phyloP scores from a whole-genome alignment of 2,888 invertebrate species.

The Lottia gigantea region DNA sequence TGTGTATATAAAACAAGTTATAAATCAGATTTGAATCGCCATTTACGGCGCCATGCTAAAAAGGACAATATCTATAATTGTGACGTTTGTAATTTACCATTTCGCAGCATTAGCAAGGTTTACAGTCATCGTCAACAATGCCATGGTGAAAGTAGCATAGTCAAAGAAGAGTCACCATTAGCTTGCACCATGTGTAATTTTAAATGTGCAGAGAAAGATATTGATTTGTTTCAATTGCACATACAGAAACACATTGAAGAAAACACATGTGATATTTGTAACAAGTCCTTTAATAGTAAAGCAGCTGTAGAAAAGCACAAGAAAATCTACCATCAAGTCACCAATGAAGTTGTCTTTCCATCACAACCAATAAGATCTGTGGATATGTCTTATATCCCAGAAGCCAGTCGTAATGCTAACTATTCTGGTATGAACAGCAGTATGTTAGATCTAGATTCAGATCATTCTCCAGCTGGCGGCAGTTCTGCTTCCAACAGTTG shows the following conservation, averaged over 20 bases:
- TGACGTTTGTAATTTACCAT: not conserved
- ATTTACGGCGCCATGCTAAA: slow-evolving; percentile 35
- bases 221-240: not conserved
- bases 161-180: not conserved
- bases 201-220: not conserved
- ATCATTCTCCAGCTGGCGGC: not conserved
- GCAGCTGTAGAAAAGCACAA: slow-evolving; percentile 36
- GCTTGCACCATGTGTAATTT: not conserved
- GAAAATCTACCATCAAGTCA: slow-evolving; percentile 12
- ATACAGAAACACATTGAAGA: not conserved
- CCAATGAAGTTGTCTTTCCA: not conserved
- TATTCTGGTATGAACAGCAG: not conserved
- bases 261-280: slow-evolving; percentile 31
- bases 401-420: not conserved
- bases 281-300: slow-evolving; percentile 36
- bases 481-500: not conserved
- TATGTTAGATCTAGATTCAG: not conserved
- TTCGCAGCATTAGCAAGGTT: not conserved
- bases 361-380: not conserved
- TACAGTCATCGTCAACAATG: slow-evolving; percentile 8
- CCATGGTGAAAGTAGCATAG: not conserved
- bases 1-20: slow-evolving; percentile 40
- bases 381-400: not conserved
- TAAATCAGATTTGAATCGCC: slow-evolving; percentile 41
- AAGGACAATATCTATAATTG: slow-evolving; percentile 14